phyloP scores from a whole-genome alignment of 2,113 vertebrate genomes.

The Bolborhynchus lineola region DNA sequence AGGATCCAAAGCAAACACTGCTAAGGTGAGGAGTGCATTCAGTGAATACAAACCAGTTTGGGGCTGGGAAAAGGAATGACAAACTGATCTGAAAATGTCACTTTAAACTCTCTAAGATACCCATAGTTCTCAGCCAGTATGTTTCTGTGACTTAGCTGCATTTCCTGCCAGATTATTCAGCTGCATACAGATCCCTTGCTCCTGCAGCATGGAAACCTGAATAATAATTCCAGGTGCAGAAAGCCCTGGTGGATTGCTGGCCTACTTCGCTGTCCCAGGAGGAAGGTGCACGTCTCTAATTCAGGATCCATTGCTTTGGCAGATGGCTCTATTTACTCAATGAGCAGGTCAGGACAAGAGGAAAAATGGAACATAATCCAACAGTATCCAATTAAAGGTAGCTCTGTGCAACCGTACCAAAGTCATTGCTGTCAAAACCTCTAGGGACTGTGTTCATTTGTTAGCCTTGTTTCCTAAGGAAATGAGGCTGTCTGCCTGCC shows the following conservation, averaged over 20 bases:
- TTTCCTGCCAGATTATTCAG: conserved; percentile 37
- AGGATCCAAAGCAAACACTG: not conserved
- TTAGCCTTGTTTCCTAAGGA: conserved; percentile 47
- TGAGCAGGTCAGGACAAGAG: conserved; percentile 46
- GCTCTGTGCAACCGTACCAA: conserved; percentile 19
- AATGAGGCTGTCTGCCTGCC: conserved; percentile 34
- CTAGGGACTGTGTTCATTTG: conserved; percentile 10
- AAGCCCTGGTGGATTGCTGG: conserved; percentile 38
- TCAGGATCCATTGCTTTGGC: conserved; percentile 53
- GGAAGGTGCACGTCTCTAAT: conserved; percentile 35
- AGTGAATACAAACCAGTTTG: not conserved
- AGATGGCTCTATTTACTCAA: conserved; percentile 58
- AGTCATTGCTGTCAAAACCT: conserved; percentile 23
- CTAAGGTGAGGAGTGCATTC: not conserved
- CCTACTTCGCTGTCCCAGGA: conserved; percentile 46
- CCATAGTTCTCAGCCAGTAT: not conserved
- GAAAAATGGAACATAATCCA: conserved; percentile 52
- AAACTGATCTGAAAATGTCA: not conserved
- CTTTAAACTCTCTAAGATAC: not conserved
- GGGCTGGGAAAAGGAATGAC: not conserved
- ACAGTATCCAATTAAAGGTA: conserved; percentile 54
- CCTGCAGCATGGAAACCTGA: conserved; percentile 42
- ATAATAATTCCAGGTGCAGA: conserved; percentile 49
- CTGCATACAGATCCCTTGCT: conserved; percentile 14
- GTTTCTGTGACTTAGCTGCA: conserved; percentile 30